These are phyloP conservation scores for Suillia variegata DNA, from an alignment of 2,888 invertebrate genomes.

Conservation along the genomic window DNA sequence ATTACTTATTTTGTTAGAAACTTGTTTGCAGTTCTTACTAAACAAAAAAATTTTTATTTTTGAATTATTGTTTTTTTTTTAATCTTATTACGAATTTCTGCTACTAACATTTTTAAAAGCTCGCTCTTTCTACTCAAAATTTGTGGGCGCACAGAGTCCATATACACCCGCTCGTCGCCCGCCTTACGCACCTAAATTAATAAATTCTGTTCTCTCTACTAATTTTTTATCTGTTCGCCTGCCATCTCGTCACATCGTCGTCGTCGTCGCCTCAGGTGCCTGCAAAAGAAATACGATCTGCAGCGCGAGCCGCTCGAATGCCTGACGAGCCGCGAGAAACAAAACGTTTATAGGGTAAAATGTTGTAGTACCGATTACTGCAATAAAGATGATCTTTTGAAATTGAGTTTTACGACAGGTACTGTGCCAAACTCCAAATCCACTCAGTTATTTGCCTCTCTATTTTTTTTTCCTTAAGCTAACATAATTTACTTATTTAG, in stretches of 20 bases:
- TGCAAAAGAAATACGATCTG: constrained; percentile 59
- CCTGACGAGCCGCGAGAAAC: constrained; percentile 58
- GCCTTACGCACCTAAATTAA: no score
- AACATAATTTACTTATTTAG: constrained; percentile 18
- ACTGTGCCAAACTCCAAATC: constrained; percentile 34
- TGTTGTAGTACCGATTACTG: constrained; percentile 62
- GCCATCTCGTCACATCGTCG: no score
- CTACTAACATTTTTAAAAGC: no score
- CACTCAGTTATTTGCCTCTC: not conserved
- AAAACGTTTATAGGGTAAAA: constrained; percentile 57
- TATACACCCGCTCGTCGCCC: no score
- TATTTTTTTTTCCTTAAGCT: not conserved
- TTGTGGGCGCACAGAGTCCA: no score
- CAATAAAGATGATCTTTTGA: constrained; percentile 61
- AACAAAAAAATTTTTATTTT: not conserved
- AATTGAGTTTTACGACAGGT: constrained; percentile 58
- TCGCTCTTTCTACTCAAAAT: no score
- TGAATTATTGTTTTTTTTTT: not conserved
- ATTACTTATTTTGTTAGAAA: no score
- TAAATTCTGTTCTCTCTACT: not conserved
- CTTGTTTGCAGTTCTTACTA: not conserved
- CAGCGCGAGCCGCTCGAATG: constrained; percentile 61
- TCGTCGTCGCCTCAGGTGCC: constrained; percentile 52
- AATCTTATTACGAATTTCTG: not conserved
- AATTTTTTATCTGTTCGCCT: no score